Evolutionary conservation across 2,797 vertebrate genomes (phyloP), one percentile per base, ranked within the genome.

Genomic region (Setipinna tenuifilis): DNA sequence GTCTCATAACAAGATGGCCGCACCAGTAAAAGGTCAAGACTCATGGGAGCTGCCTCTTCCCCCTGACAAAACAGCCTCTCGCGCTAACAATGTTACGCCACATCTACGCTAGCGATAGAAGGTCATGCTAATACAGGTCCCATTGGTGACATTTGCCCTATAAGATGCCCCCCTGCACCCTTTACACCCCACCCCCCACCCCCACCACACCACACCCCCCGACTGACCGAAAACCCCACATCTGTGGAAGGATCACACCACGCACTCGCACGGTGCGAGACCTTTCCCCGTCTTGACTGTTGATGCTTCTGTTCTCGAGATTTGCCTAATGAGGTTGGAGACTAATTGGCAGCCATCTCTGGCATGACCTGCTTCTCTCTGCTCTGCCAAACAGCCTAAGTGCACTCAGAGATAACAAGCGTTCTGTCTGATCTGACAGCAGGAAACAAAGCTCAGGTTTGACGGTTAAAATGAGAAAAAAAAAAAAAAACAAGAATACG

Each of bases 311-410:
- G 10, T 75, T 41, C 31, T 75, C 14, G 14, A 75, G 68, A 75
- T 75, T 75, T 75, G 68, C 68, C 31, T 75, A 75, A 75, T 75
- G 68, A 75, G 68, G 14, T 16, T 41, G 16, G 68, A 75, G 68
- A 35, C 68, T 75, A 75, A 75, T 75, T 75, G 68, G 68, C 68
- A 75, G 68, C 31, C 16, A 3, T 58, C 57, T 58, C 57, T 58
- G 57, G 16, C 16, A 17, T 41, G 62, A 14, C 31, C 16, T 31
- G 17, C 28, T 75, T 41, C 31, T 31, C 68, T 75, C 68, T 6
- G 3, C 68, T 9, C 31, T 41, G 31, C 68, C 31, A 75, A 41
- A 31, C 14, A 41, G 31, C 68, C 14, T 31, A 16, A 75, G 28
- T 41, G 68, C 31, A 41, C 1, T 41, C 17, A 19, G 68, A 75